These are phyloP conservation scores for Synodontis membranacea DNA, from an alignment of 2,113 vertebrate species.

Conservation along the genomic window DNA sequence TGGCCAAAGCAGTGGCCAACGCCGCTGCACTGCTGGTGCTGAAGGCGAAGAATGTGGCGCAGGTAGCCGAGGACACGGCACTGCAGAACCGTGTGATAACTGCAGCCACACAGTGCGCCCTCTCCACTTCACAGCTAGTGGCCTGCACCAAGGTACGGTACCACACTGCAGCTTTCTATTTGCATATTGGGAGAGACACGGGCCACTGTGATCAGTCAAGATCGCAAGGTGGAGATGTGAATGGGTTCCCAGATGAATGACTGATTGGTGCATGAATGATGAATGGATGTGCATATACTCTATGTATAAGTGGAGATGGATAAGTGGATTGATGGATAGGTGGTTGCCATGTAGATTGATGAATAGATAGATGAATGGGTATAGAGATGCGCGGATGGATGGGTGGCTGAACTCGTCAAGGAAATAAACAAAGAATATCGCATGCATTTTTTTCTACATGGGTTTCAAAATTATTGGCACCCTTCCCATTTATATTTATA, in stretches of 20 bases:
- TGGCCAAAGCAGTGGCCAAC: constrained; percentile 98
- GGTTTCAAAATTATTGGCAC: not conserved
- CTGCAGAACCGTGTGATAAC: constrained; percentile 97
- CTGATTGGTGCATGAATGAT: not conserved
- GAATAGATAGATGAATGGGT: not conserved
- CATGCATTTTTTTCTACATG: not conserved
- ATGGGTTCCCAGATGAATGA: not conserved
- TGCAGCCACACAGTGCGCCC: constrained; percentile 94
- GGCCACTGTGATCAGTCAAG: not conserved
- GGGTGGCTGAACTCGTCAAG: not conserved
- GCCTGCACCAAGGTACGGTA: constrained; percentile 99
- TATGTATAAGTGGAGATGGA: not conserved
- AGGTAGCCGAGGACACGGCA: constrained; percentile 89
- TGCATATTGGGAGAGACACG: not conserved
- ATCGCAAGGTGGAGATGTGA: too few species aligned
- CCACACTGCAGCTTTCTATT: constrained; percentile 13
- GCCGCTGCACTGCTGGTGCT: constrained; percentile 97
- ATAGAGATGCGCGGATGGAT: not conserved
- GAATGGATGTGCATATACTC: not conserved
- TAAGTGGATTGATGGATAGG: too few species aligned
- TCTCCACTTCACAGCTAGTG: constrained; percentile 97
- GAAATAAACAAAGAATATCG: not conserved
- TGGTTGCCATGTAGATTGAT: not conserved
- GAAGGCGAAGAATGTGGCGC: constrained; percentile 97
- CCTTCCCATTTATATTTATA: not conserved